Conservation (phyloP, 2,797 vertebrate species). For the Glyptemys insculpta region DNA sequence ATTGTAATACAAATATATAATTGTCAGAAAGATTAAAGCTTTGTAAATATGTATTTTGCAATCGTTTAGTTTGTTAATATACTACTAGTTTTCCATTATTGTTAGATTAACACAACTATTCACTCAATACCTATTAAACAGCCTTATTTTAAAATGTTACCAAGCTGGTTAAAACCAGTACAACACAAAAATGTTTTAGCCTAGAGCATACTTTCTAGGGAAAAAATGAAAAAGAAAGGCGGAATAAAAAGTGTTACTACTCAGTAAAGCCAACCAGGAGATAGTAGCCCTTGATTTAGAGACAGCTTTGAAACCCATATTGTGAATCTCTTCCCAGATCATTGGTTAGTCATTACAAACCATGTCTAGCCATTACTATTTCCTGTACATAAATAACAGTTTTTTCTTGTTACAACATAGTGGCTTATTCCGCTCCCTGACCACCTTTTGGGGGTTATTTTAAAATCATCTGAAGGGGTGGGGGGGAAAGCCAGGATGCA, state of each 20-base stretch:
- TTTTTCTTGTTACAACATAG: background rate
- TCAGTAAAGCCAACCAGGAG: slow-evolving; percentile 1
- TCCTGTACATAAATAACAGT: slow-evolving; percentile 4
- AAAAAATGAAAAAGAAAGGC: background rate
- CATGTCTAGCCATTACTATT: background rate
- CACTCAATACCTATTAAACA: background rate
- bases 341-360: slow-evolving; percentile 28
- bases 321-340: background rate
- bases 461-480: background rate
- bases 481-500: background rate
- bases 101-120: background rate
- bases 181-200: background rate
- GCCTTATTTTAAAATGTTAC: background rate
- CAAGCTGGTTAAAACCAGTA: background rate
- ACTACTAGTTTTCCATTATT: background rate
- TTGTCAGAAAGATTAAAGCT: background rate
- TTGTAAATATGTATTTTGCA: background rate
- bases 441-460: background rate
- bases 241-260: background rate
- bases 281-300: background rate
- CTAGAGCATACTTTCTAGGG: background rate
- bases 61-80: background rate
- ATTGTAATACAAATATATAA: background rate
- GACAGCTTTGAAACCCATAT: background rate
- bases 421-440: background rate